phyloP scores from a whole-genome alignment of 2,888 invertebrate genomes.

The Drosophila rubida region DNA sequence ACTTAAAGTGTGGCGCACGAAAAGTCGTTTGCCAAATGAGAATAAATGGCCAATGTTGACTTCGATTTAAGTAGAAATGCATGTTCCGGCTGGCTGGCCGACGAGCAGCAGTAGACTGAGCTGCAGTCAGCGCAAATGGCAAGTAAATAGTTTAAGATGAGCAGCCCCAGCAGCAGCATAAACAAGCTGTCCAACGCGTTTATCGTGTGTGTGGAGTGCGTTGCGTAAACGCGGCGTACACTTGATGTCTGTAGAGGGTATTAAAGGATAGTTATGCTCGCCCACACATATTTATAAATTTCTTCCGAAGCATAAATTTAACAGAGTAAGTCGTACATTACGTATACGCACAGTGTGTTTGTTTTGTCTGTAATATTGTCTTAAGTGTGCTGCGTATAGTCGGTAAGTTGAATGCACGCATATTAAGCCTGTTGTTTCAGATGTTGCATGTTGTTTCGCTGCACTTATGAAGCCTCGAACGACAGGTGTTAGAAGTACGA shows the following conservation, averaged over 20 bases:
- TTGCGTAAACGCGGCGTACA: slow-evolving; percentile 3
- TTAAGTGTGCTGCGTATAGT: background rate
- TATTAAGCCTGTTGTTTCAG: background rate
- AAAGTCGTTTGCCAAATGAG: slow-evolving; percentile 41
- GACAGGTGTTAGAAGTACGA: slow-evolving; percentile 21
- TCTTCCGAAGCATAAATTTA: no score
- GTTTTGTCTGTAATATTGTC: background rate
- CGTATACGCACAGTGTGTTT: background rate
- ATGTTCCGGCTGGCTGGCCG: background rate
- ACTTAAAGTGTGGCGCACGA: slow-evolving; percentile 24
- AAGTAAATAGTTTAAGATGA: background rate
- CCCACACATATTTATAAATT: no score
- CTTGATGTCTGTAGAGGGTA: background rate
- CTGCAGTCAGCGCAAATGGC: background rate
- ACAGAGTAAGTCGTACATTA: background rate
- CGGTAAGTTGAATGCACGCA: slow-evolving; percentile 17
- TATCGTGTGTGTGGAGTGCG: slow-evolving; percentile 6
- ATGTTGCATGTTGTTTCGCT: no score
- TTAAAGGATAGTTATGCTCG: background rate
- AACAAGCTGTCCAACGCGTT: slow-evolving; percentile 20
- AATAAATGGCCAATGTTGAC: slow-evolving; percentile 45
- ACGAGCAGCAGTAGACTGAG: background rate
- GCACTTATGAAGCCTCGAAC: no score
- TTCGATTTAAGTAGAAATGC: slow-evolving; percentile 25
- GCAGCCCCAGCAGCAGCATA: slow-evolving; percentile 1